phyloP scores from a whole-genome alignment of 2,797 vertebrate genomes.

The Enteromius trimaculatus region DNA sequence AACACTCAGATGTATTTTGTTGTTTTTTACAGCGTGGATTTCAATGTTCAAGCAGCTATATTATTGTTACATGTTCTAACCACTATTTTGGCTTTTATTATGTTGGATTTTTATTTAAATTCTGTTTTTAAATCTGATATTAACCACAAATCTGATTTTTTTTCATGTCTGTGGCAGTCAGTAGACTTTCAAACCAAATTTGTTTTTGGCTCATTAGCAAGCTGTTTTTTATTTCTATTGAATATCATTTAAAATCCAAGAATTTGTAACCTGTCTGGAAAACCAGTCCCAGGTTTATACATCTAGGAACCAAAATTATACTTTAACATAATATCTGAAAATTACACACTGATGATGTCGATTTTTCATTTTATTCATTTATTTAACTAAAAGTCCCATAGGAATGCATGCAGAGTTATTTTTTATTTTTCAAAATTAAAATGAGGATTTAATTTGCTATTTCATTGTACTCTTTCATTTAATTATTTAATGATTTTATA shows the following conservation, averaged over 20 bases:
- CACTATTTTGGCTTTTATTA: constrained; percentile 17
- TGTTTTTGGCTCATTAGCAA: not conserved
- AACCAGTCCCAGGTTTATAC: not conserved
- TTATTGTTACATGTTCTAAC: constrained; percentile 19
- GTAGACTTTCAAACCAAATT: not conserved
- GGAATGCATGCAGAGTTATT: constrained; percentile 21
- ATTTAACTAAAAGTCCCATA: not conserved
- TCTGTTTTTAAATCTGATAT: constrained; percentile 6
- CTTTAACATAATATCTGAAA: not conserved
- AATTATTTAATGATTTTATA: constrained; percentile 50
- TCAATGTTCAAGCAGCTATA: constrained; percentile 20
- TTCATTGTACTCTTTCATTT: constrained; percentile 9
- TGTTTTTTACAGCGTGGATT: not conserved
- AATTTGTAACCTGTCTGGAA: not conserved
- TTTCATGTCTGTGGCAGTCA: not conserved
- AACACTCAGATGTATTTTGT: not conserved
- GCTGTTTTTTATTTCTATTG: not conserved
- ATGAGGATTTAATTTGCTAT: not conserved
- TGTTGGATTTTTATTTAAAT: not conserved
- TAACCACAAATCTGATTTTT: constrained; percentile 8
- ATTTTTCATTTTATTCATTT: not conserved
- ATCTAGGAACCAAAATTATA: not conserved
- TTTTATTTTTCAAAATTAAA: constrained; percentile 9
- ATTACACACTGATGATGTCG: not conserved
- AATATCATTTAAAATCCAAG: not conserved